Evolutionary conservation across 2,113 vertebrate genomes (phyloP).

Genomic region (Pogona vitticeps): DNA sequence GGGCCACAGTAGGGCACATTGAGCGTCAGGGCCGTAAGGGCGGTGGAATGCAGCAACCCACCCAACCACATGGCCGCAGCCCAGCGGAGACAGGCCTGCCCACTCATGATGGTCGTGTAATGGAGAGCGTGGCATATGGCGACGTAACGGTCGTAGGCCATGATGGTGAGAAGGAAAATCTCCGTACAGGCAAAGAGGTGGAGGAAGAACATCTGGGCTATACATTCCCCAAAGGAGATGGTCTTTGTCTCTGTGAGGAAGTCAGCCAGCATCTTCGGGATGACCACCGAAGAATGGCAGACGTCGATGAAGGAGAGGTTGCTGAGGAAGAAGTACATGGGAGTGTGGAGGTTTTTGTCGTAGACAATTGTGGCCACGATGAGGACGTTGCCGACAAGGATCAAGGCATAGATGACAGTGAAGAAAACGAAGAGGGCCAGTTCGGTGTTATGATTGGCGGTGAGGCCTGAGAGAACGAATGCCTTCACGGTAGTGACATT

Average conservation of each 20-base stretch:
- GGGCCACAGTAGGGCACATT: conserved; percentile 32
- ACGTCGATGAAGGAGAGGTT: conserved; percentile 52
- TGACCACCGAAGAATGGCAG: conserved; percentile 32
- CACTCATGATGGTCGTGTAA: conserved; percentile 23
- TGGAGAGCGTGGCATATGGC: conserved; percentile 35
- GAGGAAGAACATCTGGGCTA: conserved; percentile 43
- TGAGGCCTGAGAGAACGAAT: conserved; percentile 44
- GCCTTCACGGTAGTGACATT: conserved; percentile 32
- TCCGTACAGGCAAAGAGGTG: conserved; percentile 38
- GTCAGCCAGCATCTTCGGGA: conserved; percentile 36
- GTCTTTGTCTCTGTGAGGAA: background rate
- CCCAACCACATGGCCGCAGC: conserved; percentile 16
- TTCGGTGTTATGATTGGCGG: background rate
- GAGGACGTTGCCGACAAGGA: conserved; percentile 40
- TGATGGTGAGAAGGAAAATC: conserved; percentile 43
- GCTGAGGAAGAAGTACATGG: conserved; percentile 60
- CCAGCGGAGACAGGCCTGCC: background rate
- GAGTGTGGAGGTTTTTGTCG: conserved; percentile 17
- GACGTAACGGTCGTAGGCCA: conserved; percentile 30
- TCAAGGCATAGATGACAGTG: conserved; percentile 32
- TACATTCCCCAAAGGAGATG: conserved; percentile 36
- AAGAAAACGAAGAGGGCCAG: conserved; percentile 33
- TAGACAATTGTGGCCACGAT: conserved; percentile 14
- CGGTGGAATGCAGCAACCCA: background rate
- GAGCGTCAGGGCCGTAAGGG: conserved; percentile 4